Evolutionary conservation across 2,888 invertebrate species (phyloP).

Genomic region (Hemistola chrysoprasaria): DNA sequence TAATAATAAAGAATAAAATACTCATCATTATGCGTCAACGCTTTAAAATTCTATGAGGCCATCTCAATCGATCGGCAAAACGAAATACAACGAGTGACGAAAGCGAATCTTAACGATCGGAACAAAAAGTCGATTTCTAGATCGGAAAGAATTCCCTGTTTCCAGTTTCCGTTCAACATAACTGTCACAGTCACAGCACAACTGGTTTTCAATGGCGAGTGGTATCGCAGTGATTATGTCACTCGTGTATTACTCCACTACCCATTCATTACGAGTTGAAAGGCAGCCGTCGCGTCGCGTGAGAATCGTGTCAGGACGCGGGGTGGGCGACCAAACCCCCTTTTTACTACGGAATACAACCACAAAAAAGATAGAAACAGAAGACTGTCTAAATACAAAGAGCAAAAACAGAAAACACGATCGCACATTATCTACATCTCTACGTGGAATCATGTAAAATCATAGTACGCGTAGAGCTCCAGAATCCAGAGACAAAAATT

Average conservation of each 20-base stretch:
- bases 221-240: conserved; percentile 61
- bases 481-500: too few relatives aligned
- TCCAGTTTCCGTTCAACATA: conserved; percentile 39
- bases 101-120: conserved; percentile 33
- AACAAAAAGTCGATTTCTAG: conserved; percentile 38
- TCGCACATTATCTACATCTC: too few relatives aligned
- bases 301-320: conserved; percentile 77
- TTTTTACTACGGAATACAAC: conserved; percentile 27
- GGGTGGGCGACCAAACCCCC: conserved; percentile 43
- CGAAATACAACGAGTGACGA: conserved; percentile 22
- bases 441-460: too few relatives aligned
- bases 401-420: too few relatives aligned
- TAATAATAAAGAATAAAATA: too few relatives aligned
- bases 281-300: conserved; percentile 76
- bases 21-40: too few relatives aligned
- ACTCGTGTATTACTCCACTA: conserved; percentile 64
- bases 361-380: too few relatives aligned
- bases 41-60: too few relatives aligned
- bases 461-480: too few relatives aligned
- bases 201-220: conserved; percentile 59
- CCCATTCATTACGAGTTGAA: conserved; percentile 76
- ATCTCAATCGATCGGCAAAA: neutral
- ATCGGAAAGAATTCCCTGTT: conserved; percentile 38
- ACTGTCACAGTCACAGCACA: conserved; percentile 42
- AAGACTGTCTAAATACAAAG: too few relatives aligned